Evolutionary conservation across 2,888 invertebrate genomes (phyloP).

Genomic region (Ommatoiulus sabulosus): DNA sequence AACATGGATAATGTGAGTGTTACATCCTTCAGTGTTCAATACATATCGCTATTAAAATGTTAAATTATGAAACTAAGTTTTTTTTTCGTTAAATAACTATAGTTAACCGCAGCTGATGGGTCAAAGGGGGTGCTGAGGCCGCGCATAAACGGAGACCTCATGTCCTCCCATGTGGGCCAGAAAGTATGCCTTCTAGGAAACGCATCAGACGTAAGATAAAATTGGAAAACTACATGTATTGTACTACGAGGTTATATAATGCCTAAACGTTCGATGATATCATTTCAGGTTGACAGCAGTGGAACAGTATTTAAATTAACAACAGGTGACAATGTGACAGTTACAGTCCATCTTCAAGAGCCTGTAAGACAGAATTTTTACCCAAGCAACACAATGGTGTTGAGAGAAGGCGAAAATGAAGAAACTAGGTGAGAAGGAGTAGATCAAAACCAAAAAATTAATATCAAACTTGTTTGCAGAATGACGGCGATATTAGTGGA

Average conservation of each 20-base stretch:
- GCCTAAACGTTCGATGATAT: neutral
- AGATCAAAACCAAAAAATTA: neutral
- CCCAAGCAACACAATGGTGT: too few species aligned
- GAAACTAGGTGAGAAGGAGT: too few species aligned
- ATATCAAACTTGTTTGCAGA: conserved; percentile 39
- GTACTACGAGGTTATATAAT: neutral
- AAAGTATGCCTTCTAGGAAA: conserved; percentile 54
- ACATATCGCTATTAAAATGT: neutral
- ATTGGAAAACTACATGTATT: neutral
- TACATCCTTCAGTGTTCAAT: neutral
- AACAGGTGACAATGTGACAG: conserved; percentile 53
- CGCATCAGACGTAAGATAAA: conserved; percentile 49
- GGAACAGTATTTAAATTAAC: conserved; percentile 58
- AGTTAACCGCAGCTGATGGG: conserved; percentile 13
- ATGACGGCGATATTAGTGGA: conserved; percentile 56
- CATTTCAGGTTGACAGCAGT: conserved; percentile 42
- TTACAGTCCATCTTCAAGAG: conserved; percentile 54
- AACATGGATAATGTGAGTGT: neutral
- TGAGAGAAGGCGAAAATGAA: too few species aligned
- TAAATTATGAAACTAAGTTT: neutral
- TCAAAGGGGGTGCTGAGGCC: conserved; percentile 18
- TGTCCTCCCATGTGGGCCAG: conserved; percentile 16
- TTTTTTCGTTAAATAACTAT: neutral
- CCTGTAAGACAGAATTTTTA: conserved; percentile 53
- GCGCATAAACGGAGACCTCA: conserved; percentile 51